Conservation (phyloP, 2,797 vertebrate genomes). For the Microctenopoma lineatum region DNA sequence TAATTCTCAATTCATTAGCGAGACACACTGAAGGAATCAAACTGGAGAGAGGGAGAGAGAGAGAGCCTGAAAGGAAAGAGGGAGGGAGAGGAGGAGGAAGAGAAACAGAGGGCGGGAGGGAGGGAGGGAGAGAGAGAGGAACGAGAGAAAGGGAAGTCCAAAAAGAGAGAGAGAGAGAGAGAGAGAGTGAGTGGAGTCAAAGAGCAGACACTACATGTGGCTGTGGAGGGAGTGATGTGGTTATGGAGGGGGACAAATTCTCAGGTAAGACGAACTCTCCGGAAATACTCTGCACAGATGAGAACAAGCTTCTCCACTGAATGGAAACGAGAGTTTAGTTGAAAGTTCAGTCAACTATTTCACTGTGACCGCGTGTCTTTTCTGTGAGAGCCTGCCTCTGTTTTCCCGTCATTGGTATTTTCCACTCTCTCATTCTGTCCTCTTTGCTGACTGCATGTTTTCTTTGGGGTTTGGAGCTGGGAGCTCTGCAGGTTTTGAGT, state of each 20-base stretch:
- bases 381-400: constrained; percentile 47
- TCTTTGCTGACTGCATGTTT: constrained; percentile 80
- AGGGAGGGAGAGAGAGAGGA: constrained; percentile 54
- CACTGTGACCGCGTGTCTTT: constrained; percentile 45
- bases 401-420: constrained; percentile 75
- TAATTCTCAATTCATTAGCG: constrained; percentile 81
- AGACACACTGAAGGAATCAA: constrained; percentile 82
- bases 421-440: constrained; percentile 80
- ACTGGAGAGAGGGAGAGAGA: constrained; percentile 56
- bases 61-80: constrained; percentile 50
- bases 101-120: constrained; percentile 58
- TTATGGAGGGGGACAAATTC: constrained; percentile 88
- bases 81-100: constrained; percentile 57
- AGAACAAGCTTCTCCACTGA: constrained; percentile 13
- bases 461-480: constrained; percentile 71
- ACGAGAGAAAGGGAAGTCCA: constrained; percentile 79
- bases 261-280: constrained; percentile 80
- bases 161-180: constrained; percentile 67
- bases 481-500: constrained; percentile 56
- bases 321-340: constrained; percentile 11
- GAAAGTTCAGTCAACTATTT: constrained; percentile 27
- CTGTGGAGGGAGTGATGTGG: constrained; percentile 78
- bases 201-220: constrained; percentile 80
- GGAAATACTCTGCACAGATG: constrained; percentile 32
- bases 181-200: constrained; percentile 57